Evolutionary conservation across 1,140 invertebrate species (phyloP).

Genomic region (Pseudomyrmex sp.): DNA sequence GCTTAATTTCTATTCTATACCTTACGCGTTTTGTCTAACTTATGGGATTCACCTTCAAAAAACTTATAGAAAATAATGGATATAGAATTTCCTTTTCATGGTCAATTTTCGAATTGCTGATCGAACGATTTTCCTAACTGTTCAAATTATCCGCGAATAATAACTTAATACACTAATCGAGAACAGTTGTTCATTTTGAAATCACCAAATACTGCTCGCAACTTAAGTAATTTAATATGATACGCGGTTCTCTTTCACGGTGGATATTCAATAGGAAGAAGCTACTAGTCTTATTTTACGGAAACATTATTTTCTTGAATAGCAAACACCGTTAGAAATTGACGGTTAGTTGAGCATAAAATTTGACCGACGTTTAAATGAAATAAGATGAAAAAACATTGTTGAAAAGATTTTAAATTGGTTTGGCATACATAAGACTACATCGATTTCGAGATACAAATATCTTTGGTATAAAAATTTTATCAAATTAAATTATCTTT

Average conservation of each 20-base stretch:
- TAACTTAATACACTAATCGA: conserved; percentile 68
- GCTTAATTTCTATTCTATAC: too few species aligned
- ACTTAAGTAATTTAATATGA: conserved; percentile 69
- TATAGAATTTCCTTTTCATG: conserved; percentile 67
- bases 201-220: conserved; percentile 39
- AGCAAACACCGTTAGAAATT: conserved; percentile 45
- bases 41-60: conserved; percentile 32
- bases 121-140: conserved; percentile 64
- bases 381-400: not conserved
- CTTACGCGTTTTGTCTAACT: not conserved
- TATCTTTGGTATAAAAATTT: not conserved
- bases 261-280: conserved; percentile 48
- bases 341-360: conserved; percentile 56
- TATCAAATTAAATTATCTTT: too few species aligned
- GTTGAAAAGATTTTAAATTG: not conserved
- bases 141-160: conserved; percentile 68
- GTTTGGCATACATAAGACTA: not conserved
- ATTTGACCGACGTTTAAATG: conserved; percentile 23
- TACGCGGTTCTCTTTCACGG: conserved; percentile 18
- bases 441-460: not conserved
- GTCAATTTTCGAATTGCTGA: conserved; percentile 46
- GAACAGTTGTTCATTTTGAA: conserved; percentile 31
- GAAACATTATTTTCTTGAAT: conserved; percentile 67
- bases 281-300: conserved; percentile 68
- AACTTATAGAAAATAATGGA: conserved; percentile 29